Evolutionary conservation across 2,113 vertebrate genomes (phyloP).

Genomic region (Archocentrus centrarchus): DNA sequence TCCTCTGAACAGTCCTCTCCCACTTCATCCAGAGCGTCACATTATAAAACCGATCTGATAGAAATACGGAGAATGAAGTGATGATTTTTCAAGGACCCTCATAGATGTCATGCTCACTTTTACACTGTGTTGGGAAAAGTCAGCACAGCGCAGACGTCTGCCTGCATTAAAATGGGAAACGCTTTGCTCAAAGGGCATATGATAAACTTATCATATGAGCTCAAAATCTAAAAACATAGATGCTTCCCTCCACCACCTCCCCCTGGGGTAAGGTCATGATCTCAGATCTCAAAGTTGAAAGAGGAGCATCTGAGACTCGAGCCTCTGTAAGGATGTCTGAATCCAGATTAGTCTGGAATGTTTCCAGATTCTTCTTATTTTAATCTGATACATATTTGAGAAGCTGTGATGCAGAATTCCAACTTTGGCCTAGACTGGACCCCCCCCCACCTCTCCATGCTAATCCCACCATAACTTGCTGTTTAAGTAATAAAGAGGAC

Average conservation of each 20-base stretch:
- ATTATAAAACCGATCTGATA: neutral
- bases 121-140: neutral
- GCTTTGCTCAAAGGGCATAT: too few species aligned
- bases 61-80: neutral
- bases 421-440: too few species aligned
- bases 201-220: too few species aligned
- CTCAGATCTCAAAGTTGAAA: neutral
- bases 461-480: too few species aligned
- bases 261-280: neutral
- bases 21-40: too few species aligned
- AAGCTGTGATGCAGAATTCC: too few species aligned
- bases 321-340: neutral
- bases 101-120: neutral
- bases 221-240: too few species aligned
- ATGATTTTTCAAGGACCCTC: neutral
- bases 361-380: too few species aligned
- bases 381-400: too few species aligned
- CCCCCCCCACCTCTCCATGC: too few species aligned
- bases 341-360: rapidly evolving
- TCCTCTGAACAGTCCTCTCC: neutral
- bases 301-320: neutral
- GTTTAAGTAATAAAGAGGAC: neutral
- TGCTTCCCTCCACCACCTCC: neutral
- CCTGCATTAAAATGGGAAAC: too few species aligned
- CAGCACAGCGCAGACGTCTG: too few species aligned